phyloP scores from a whole-genome alignment of 2,113 vertebrate species.

The Meriones unguiculatus region DNA sequence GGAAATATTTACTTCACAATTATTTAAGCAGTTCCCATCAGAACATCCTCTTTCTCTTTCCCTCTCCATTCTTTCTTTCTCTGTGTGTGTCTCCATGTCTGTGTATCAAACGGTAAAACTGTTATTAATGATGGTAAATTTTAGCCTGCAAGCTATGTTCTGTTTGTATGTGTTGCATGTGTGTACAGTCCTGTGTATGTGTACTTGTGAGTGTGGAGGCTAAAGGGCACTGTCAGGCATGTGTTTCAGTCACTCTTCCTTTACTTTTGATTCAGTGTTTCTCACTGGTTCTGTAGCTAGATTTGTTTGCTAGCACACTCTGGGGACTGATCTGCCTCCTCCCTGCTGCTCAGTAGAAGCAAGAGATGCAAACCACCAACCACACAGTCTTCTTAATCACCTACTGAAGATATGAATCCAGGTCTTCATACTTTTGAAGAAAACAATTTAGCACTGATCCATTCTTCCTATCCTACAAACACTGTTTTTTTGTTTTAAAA shows the following conservation, averaged over 20 bases:
- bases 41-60: not conserved
- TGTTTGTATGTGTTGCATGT: not conserved
- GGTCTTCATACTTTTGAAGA: not conserved
- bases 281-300: not conserved
- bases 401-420: not conserved
- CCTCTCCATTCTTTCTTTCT: not conserved
- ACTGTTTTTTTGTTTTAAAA: not conserved
- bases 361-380: rapidly evolving
- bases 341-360: not conserved
- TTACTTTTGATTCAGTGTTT: not conserved
- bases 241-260: not conserved
- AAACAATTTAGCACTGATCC: not conserved
- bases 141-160: not conserved
- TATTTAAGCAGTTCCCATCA: no score
- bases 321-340: not conserved
- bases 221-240: not conserved
- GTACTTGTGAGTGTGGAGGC: not conserved
- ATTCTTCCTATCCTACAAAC: not conserved
- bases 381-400: not conserved
- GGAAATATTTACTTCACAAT: not conserved
- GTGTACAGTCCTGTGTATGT: not conserved
- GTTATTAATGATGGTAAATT: not conserved
- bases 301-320: no score
- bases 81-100: not conserved
- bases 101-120: not conserved